phyloP scores from a whole-genome alignment of 30 jellyfish, hydroid and myxozoan genomes.

The Aurelia aurita region DNA sequence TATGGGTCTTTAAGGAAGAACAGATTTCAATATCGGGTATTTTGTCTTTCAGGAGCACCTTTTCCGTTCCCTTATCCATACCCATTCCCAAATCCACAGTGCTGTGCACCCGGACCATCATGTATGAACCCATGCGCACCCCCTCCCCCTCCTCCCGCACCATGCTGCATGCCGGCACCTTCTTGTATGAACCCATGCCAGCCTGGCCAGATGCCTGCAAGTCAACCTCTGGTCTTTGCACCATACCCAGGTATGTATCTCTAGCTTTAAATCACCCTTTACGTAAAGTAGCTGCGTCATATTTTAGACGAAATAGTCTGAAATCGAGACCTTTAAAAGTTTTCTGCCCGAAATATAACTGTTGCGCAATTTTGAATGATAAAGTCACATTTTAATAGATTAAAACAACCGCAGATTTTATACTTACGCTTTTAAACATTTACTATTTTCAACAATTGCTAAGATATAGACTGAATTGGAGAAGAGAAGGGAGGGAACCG shows the following conservation, averaged over 20 bases:
- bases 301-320: too few relatives aligned
- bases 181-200: slow-evolving; percentile 93
- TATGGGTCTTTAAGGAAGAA: too few relatives aligned
- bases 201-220: slow-evolving; percentile 80
- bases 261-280: neutral
- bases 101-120: slow-evolving; percentile 92
- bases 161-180: slow-evolving; percentile 97
- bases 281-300: neutral
- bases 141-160: slow-evolving; percentile 83
- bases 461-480: too few relatives aligned
- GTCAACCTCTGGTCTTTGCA: slow-evolving; percentile 81
- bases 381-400: too few relatives aligned
- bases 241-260: slow-evolving; percentile 85
- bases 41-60: slow-evolving; percentile 40
- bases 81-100: slow-evolving; percentile 71
- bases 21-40: too few relatives aligned
- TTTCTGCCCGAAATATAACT: too few relatives aligned
- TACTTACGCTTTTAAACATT: too few relatives aligned
- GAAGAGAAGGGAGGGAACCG: too few relatives aligned
- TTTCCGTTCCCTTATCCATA: slow-evolving; percentile 86
- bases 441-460: too few relatives aligned
- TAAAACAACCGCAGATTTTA: too few relatives aligned
- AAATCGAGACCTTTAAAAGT: too few relatives aligned
- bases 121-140: slow-evolving; percentile 92
- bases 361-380: too few relatives aligned